Evolutionary conservation across 2,888 invertebrate genomes (phyloP).

Genomic region (Nomada lathburiana): DNA sequence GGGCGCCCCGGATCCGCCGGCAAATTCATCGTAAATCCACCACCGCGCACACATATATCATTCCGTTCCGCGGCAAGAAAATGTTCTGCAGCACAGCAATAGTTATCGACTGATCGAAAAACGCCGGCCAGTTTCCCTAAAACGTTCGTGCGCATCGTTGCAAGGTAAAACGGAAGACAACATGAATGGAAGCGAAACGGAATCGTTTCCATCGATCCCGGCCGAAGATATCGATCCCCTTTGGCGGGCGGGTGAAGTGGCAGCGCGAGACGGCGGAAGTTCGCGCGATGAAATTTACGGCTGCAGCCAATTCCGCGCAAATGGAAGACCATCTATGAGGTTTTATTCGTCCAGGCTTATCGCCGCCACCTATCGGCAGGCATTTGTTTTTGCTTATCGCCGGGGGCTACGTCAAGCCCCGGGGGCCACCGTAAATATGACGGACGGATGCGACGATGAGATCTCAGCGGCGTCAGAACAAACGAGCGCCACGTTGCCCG

Average conservation of each 20-base stretch:
- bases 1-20: no score
- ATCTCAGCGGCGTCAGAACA: conserved; percentile 72
- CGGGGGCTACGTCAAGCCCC: conserved; percentile 65
- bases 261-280: conserved; percentile 68
- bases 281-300: conserved; percentile 71
- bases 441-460: conserved; percentile 76
- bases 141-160: neutral
- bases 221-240: conserved; percentile 62
- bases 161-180: neutral
- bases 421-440: conserved; percentile 79
- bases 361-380: conserved; percentile 74
- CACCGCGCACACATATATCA: no score
- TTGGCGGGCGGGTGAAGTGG: conserved; percentile 51
- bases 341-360: conserved; percentile 72
- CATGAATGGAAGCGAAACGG: conserved; percentile 13
- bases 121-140: neutral
- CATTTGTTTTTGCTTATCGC: conserved; percentile 83
- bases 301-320: conserved; percentile 67
- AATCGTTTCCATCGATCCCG: conserved; percentile 45
- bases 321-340: conserved; percentile 73
- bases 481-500: conserved; percentile 64
- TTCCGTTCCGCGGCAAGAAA: no score
- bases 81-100: neutral
- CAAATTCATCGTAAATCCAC: no score
- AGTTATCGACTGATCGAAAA: neutral